These are phyloP conservation scores for Scyliorhinus canicula DNA, from an alignment of 2,797 vertebrate genomes.

Conservation along the genomic window DNA sequence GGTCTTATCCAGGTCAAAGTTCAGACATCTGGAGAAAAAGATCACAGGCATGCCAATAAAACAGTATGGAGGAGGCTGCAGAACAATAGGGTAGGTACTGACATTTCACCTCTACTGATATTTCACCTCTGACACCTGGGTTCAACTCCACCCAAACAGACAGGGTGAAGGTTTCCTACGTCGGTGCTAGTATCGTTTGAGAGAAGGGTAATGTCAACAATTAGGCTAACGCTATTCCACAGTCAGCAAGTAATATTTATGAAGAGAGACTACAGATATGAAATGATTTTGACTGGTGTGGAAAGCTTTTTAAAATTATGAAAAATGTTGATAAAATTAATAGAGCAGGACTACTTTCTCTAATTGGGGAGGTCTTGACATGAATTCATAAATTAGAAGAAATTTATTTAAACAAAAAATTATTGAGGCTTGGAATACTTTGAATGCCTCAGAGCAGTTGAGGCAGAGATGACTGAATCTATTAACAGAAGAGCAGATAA, in stretches of 20 bases:
- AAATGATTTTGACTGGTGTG: background rate
- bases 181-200: background rate
- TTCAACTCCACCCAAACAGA: background rate
- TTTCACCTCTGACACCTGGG: background rate
- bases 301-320: background rate
- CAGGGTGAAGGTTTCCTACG: background rate
- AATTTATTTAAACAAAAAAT: background rate
- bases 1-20: slow-evolving; percentile 88
- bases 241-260: background rate
- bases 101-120: background rate
- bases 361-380: background rate
- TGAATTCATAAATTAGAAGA: background rate
- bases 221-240: background rate
- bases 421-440: background rate
- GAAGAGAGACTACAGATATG: background rate
- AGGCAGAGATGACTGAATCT: too few species aligned
- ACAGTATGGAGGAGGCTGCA: background rate
- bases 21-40: slow-evolving; percentile 66
- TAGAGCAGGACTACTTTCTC: background rate
- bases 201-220: too few species aligned
- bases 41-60: background rate
- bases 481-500: too few species aligned
- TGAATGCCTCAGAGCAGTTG: background rate
- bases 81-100: background rate
- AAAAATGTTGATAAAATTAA: too few species aligned